Evolutionary conservation across 2,797 vertebrate genomes (phyloP).

Genomic region (Moxostoma hubbsi): DNA sequence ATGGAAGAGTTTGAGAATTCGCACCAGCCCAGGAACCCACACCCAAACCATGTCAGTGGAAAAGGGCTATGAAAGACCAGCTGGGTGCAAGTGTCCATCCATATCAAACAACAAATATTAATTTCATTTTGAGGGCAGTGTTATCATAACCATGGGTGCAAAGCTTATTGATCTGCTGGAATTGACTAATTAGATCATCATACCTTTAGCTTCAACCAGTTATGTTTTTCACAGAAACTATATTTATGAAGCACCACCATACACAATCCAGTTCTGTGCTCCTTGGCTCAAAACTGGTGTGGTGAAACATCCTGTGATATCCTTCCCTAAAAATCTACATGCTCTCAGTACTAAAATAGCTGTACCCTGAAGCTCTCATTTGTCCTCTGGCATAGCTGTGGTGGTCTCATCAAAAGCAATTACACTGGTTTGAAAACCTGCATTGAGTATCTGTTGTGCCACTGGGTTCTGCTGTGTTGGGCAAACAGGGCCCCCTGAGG

Average conservation of each 20-base stretch:
- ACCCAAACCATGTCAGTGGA: too few species aligned
- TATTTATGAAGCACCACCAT: constrained; percentile 22
- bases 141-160: constrained; percentile 43
- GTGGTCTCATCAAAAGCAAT: neutral
- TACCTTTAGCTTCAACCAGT: neutral
- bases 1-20: too few species aligned
- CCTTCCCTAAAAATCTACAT: neutral
- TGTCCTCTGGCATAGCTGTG: neutral
- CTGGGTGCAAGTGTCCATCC: constrained; percentile 34
- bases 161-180: constrained; percentile 44
- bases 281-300: constrained; percentile 18
- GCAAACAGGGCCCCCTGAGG: constrained; percentile 11
- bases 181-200: constrained; percentile 52
- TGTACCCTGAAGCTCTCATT: constrained; percentile 3
- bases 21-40: too few species aligned
- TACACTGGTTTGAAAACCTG: neutral
- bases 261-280: neutral
- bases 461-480: constrained; percentile 10
- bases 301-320: constrained; percentile 18
- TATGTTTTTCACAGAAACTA: neutral
- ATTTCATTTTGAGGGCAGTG: constrained; percentile 49
- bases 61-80: constrained; percentile 53
- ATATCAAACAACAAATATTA: constrained; percentile 51
- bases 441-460: neutral
- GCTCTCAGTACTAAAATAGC: constrained; percentile 29